phyloP scores from a whole-genome alignment of 2,113 vertebrate species.

The Picathartes gymnocephalus region DNA sequence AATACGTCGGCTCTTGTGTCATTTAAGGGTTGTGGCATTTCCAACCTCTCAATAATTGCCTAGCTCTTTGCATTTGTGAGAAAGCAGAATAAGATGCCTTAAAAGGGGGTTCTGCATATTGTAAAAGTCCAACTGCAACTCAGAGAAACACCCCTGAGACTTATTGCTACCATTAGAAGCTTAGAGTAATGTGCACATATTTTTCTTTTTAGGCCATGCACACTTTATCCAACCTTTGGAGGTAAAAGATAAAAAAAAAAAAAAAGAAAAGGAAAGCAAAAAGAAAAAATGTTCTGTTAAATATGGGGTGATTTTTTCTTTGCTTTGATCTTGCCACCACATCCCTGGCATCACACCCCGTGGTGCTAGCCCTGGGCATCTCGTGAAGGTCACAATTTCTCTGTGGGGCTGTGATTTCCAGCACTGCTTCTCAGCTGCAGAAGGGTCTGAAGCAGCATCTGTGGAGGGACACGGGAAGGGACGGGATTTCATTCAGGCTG shows the following conservation, averaged over 20 bases:
- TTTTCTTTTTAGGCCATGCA: constrained; percentile 15
- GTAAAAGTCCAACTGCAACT: constrained; percentile 20
- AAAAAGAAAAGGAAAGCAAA: fast-evolving
- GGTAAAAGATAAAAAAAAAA: background rate
- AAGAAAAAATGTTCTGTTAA: background rate
- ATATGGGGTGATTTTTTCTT: background rate
- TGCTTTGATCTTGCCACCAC: background rate
- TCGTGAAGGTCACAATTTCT: background rate
- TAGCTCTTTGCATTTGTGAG: constrained; percentile 47
- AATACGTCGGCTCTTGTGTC: background rate
- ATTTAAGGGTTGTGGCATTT: constrained; percentile 18
- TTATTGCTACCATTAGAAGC: constrained; percentile 48
- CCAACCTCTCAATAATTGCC: constrained; percentile 7
- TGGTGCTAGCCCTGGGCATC: background rate
- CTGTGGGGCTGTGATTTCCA: background rate
- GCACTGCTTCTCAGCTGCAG: background rate
- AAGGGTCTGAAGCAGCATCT: background rate
- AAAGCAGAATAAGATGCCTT: background rate
- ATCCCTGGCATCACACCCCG: fast-evolving
- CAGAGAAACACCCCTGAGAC: background rate
- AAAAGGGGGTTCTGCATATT: constrained; percentile 39
- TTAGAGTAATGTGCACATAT: constrained; percentile 31
- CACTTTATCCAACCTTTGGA: background rate
- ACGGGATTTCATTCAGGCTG: background rate
- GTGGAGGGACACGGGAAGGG: fast-evolving